These are phyloP conservation scores for Bostrychus sinensis DNA, from an alignment of 2,113 vertebrate species.

Conservation along the genomic window DNA sequence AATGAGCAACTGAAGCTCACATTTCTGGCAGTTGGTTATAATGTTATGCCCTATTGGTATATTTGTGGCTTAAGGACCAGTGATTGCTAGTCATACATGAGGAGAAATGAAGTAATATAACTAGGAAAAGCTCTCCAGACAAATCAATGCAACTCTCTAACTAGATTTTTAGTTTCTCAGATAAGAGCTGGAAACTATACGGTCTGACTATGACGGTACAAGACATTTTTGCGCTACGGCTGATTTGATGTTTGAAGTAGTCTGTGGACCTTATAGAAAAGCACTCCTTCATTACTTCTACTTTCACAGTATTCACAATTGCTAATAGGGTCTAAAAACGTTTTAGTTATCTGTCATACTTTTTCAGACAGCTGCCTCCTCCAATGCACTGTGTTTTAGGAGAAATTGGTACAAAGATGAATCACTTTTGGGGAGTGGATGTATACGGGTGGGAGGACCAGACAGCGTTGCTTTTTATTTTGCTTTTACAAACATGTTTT, in stretches of 20 bases:
- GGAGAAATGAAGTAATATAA: neutral
- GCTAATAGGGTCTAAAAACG: neutral
- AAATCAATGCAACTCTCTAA: neutral
- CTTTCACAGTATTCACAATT: neutral
- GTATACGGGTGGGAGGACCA: slow-evolving; percentile 16
- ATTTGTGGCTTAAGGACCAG: neutral
- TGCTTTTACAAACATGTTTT: slow-evolving; percentile 17
- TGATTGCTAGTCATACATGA: neutral
- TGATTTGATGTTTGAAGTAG: neutral
- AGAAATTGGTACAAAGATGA: slow-evolving; percentile 1
- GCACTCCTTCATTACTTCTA: neutral
- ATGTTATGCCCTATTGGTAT: neutral
- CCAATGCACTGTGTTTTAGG: neutral
- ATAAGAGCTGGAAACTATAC: neutral
- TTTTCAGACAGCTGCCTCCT: neutral
- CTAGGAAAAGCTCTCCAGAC: neutral
- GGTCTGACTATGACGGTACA: neutral
- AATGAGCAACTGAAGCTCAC: too few relatives aligned
- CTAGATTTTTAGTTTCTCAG: neutral
- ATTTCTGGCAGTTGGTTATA: neutral
- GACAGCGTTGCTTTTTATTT: slow-evolving; percentile 10
- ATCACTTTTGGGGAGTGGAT: neutral
- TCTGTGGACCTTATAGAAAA: neutral
- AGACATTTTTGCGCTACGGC: neutral
- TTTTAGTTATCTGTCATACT: neutral